Conservation (phyloP, 1,140 invertebrate genomes). For the Paralvinella palmiformis region DNA sequence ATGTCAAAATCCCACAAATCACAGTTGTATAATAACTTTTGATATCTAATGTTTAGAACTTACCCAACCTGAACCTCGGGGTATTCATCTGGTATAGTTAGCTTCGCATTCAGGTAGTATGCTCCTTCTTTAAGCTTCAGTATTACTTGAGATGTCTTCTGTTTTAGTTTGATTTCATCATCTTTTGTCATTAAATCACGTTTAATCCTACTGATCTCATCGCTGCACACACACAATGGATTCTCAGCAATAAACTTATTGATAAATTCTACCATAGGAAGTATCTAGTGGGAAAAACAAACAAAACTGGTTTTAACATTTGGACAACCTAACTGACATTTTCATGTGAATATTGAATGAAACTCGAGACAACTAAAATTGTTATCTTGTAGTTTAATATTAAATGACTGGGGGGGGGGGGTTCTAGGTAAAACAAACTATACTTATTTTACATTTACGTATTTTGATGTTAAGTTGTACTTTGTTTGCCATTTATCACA, state of each 20-base stretch:
- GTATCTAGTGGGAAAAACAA: constrained; percentile 47
- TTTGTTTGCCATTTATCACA: no score
- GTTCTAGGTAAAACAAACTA: no score
- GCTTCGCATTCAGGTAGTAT: constrained; percentile 59
- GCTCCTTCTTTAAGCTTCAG: constrained; percentile 57
- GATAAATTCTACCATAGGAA: constrained; percentile 59
- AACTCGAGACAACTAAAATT: no score
- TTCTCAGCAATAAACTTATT: constrained; percentile 65
- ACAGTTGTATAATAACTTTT: no score
- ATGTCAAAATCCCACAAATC: no score
- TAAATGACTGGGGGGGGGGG: no score
- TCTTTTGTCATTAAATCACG: constrained; percentile 41
- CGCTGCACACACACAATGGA: constrained; percentile 66
- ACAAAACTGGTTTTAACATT: constrained; percentile 11
- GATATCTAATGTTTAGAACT: constrained; percentile 26
- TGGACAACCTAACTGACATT: neutral
- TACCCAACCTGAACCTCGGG: constrained; percentile 57
- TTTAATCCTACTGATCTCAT: constrained; percentile 64
- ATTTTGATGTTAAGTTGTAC: no score
- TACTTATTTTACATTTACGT: no score
- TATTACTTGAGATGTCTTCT: constrained; percentile 60
- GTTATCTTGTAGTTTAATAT: no score
- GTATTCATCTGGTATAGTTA: constrained; percentile 63
- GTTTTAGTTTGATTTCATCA: constrained; percentile 63
- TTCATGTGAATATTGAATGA: neutral